Conservation (phyloP, 2,113 vertebrate genomes). For the Elgaria multicarinata region DNA sequence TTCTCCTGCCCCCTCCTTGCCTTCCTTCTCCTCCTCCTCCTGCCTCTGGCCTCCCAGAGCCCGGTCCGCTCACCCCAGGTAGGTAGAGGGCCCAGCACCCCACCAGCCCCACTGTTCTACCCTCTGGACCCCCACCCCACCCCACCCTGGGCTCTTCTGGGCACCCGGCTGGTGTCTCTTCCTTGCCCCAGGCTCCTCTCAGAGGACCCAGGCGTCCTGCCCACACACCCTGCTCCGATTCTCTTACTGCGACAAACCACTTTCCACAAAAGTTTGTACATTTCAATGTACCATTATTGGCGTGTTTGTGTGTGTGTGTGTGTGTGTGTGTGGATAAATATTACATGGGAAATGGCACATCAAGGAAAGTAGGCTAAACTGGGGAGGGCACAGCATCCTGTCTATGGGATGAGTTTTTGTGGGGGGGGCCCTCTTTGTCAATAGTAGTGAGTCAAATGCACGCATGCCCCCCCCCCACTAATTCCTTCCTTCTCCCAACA, state of each 20-base stretch:
- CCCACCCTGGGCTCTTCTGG: no score
- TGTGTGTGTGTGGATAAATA: no score
- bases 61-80: not conserved
- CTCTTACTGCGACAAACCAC: no score
- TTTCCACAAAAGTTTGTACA: not conserved
- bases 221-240: not conserved
- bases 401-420: not conserved
- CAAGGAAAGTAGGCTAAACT: not conserved
- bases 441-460: no score
- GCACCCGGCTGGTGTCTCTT: no score
- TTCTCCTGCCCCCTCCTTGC: not conserved
- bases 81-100: not conserved
- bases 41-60: not conserved
- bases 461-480: not conserved
- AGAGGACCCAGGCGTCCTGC: not conserved
- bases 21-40: not conserved
- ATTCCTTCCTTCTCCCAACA: not conserved
- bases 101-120: not conserved
- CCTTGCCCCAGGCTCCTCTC: not conserved
- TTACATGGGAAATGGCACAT: not conserved
- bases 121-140: not conserved
- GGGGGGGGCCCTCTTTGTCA: not conserved
- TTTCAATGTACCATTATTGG: not conserved
- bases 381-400: not conserved
- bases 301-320: no score